Evolutionary conservation across 1,140 invertebrate genomes (phyloP), one percentile per base, ranked within the genome.

Genomic region (Physella acuta): DNA sequence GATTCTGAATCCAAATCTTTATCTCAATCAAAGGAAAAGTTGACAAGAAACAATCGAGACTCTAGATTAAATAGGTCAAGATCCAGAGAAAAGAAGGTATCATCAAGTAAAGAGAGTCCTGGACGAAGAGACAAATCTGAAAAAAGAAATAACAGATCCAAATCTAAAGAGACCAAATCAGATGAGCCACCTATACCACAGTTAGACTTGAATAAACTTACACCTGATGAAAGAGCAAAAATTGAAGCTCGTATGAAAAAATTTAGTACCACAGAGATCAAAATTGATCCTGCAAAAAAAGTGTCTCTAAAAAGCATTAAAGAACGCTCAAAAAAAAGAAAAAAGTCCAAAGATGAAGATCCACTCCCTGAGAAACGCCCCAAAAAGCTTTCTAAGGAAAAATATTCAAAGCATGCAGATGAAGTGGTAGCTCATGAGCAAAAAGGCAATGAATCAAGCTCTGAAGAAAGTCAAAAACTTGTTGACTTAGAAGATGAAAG

Each of bases 241-340:
- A 51, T 76, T 55, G 74, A 73, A 24, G 74, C 74, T 8, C 65
- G 74, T 11, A 60, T 44, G 36, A 67, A 58, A 39, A 76, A 76
- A 36, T 76, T 76, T 72, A 55, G 64, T 39, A 67, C 24, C 44
- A 64, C 39, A 16, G 67, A 70, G 44, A 60, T 66, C 36, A 55
- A 66, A n/a, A 66, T 66, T 56, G 67, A 73, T 67, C 49, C 62
- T 44, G 53, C 63, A 30, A 60, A 59, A n/a, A 73, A 73, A 56
- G 61, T 70, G 36, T 66, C 62, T 0, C 28, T 55, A 11, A 68
- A 68, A 33, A 72, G 62, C 36, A 64, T 70, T 14, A 70, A 55
- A 55, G 67, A 61, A 49, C 53, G 39, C 44, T 24, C 39, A 34
- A 69, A 61, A 36, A 70, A 55, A 24, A 53, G 34, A n/a, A 52